Evolutionary conservation across 1,140 invertebrate genomes (phyloP).

Genomic region (Olivierus martensii): DNA sequence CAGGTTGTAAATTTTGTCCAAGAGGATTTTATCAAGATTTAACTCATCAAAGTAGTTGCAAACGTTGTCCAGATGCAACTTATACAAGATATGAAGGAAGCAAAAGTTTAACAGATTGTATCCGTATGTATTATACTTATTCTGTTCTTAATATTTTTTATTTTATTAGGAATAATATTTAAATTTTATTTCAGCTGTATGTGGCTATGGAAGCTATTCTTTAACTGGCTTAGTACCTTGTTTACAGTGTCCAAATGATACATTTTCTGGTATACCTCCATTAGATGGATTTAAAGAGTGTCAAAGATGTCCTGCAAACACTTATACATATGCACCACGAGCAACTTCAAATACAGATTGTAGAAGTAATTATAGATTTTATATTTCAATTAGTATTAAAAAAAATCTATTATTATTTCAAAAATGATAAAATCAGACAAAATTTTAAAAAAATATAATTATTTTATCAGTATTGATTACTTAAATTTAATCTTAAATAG

Average conservation of each 20-base stretch:
- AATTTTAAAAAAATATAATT: neutral
- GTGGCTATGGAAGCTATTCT: constrained; percentile 90
- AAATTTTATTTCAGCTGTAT: constrained; percentile 58
- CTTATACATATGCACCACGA: constrained; percentile 81
- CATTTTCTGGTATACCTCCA: constrained; percentile 73
- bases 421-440: neutral
- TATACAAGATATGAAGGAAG: constrained; percentile 80
- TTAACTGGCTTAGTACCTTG: constrained; percentile 88
- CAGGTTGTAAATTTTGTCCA: constrained; percentile 73
- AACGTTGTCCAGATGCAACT: constrained; percentile 76
- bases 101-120: constrained; percentile 30
- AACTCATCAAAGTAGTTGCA: constrained; percentile 68
- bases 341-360: constrained; percentile 67
- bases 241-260: constrained; percentile 85
- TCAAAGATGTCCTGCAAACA: constrained; percentile 76
- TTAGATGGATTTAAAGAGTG: constrained; percentile 87
- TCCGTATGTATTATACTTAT: constrained; percentile 23
- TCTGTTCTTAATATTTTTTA: no score
- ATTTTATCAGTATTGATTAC: no score
- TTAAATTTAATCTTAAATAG: no score
- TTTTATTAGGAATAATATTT: no score
- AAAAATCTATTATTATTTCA: no score
- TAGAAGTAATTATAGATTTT: constrained; percentile 37
- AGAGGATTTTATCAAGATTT: constrained; percentile 84
- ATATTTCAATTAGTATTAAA: no score